Evolutionary conservation across 2,797 vertebrate genomes (phyloP), one percentile per base, ranked within the genome.

Genomic region (Bradypodion ventrale): DNA sequence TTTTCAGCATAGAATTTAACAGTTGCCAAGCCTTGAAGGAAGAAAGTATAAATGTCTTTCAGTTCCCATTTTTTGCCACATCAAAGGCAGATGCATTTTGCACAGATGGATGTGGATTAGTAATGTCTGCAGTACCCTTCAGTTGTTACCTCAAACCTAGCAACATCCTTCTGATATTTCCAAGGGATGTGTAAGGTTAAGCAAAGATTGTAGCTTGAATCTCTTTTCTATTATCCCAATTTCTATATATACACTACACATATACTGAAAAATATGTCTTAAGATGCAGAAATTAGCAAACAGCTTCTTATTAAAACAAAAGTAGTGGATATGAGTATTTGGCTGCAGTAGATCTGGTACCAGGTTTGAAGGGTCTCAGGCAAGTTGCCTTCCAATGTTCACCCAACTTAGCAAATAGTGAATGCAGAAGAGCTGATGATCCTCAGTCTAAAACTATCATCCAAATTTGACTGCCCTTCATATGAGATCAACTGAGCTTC

Each of bases 1-100:
- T 86, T 62, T 32, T 83, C 32, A 75, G 52, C 46, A 82, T 37
- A 32, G 78, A 32, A 21, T 75, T 59, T 85, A 87, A 56, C 35
- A 16, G 35, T 49, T 44, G 75, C 68, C 46, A 89, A n/a, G 0
- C 0, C n/a, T 7, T 83, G 16, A 72, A 46, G 37, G 23, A 70
- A 63, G 60, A 1, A 68, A 4, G 32, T 77, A 59, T 65, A 69
- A 29, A 32, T 42, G n/a, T 44, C 9, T 56, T 76, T 66, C 40
- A 29, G 35, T 76, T 23, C n/a, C 49, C 60, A 32, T 29, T 60
- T 60, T 37, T 27, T 69, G 59, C 21, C n/a, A 4, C 10, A n/a
- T n/a, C 62, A 65, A 35, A 63, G 32, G 12, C 35, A 32, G 40
- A 25, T 56, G 70, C 21, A 13, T 70, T 27, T 89, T 85, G 9